Conservation (phyloP, 2,888 invertebrate genomes). For the Argyra leucocephala region DNA sequence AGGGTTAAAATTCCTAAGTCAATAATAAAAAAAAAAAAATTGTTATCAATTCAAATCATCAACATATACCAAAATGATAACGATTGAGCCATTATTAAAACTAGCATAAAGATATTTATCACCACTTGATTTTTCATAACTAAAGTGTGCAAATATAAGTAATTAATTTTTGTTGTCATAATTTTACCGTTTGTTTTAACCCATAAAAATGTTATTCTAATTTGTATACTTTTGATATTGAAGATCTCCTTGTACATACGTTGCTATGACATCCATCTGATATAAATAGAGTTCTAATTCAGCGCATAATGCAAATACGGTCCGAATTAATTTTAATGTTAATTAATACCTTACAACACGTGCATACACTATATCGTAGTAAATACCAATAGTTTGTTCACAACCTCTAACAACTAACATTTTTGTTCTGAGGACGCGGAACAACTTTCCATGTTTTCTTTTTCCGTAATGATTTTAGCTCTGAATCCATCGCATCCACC, state of each 20-base stretch:
- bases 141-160: background rate
- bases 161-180: background rate
- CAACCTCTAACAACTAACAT: conserved; percentile 2
- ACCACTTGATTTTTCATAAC: background rate
- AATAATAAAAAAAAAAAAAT: too few relatives aligned
- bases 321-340: too few relatives aligned
- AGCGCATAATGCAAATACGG: background rate
- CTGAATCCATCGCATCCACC: too few relatives aligned
- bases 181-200: conserved; percentile 18
- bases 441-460: too few relatives aligned
- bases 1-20: too few relatives aligned
- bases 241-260: background rate
- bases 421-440: too few relatives aligned
- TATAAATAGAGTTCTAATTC: background rate
- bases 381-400: background rate
- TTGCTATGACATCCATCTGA: conserved; percentile 2
- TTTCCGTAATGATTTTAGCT: too few relatives aligned
- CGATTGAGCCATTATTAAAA: background rate
- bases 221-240: too few relatives aligned
- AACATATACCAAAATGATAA: conserved; percentile 10
- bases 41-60: too few relatives aligned
- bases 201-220: too few relatives aligned
- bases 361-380: background rate
- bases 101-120: background rate
- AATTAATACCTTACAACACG: conserved; percentile 5